These are phyloP conservation scores for Nasonovia ribisnigri DNA, from an alignment of 2,888 invertebrate genomes.

Conservation along the genomic window DNA sequence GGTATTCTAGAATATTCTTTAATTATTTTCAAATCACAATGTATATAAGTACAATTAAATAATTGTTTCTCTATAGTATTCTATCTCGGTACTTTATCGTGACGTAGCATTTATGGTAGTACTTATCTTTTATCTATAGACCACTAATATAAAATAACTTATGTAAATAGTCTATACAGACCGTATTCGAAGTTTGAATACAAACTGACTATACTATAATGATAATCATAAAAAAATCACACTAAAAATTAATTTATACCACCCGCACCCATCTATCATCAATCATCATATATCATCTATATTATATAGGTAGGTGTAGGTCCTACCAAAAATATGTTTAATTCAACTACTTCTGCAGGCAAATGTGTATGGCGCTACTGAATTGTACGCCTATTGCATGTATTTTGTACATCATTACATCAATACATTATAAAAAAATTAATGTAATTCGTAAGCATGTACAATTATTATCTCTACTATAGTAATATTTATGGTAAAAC, in stretches of 20 bases:
- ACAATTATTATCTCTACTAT: neutral
- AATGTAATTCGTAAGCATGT: neutral
- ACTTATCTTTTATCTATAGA: neutral
- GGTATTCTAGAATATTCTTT: neutral
- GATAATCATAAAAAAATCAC: neutral
- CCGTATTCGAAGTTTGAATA: neutral
- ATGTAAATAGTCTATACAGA: neutral
- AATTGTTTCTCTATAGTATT: neutral
- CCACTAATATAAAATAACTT: constrained; percentile 1
- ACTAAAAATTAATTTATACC: neutral
- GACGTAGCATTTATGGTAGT: neutral
- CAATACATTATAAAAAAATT: neutral
- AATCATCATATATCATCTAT: neutral
- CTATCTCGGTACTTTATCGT: neutral
- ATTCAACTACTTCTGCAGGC: neutral
- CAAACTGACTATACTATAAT: neutral
- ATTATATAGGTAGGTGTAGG: neutral
- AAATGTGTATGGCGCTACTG: no score
- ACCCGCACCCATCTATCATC: neutral
- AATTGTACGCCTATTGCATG: neutral
- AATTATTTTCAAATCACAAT: neutral
- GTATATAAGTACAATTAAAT: neutral
- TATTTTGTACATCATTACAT: neutral
- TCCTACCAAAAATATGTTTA: neutral
- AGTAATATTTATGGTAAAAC: neutral